A percentile compares a stretch with the other conserved stretches of the same genome.
These are phyloP conservation scores for Ciconia nigra DNA, from an alignment of 2,797 vertebrate genomes.

Conservation along the genomic window DNA sequence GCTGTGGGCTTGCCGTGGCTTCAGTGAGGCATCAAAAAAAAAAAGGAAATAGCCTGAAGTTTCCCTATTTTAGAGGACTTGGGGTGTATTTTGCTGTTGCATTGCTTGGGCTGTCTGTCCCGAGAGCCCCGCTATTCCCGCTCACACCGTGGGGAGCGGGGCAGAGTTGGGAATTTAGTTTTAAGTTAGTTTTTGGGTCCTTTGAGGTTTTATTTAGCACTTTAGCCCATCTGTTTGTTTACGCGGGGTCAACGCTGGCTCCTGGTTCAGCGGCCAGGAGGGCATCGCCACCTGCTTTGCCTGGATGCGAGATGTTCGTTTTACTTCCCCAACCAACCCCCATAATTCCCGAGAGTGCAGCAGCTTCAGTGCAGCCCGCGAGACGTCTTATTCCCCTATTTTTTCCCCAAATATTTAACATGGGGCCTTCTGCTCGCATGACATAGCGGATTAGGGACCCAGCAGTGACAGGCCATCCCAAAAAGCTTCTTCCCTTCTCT, in stretches of 20 bases:
- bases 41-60: neutral
- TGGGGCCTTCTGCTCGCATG: neutral
- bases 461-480: neutral
- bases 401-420: neutral
- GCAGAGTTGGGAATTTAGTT: neutral
- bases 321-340: neutral
- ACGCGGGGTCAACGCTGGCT: accelerated
- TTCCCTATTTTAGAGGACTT: neutral
- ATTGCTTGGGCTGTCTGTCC: neutral
- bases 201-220: neutral
- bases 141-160: neutral
- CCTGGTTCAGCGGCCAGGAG: neutral
- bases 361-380: neutral
- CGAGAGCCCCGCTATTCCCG: neutral
- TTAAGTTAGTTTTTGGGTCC: neutral
- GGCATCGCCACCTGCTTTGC: neutral
- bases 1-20: neutral
- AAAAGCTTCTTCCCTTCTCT: neutral
- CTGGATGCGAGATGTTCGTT: neutral
- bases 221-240: neutral
- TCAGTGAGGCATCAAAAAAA: neutral
- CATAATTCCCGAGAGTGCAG: neutral
- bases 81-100: neutral
- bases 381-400: neutral
- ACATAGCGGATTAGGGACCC: neutral